Evolutionary conservation across 2,888 invertebrate genomes (phyloP).

Genomic region (Dione juno): DNA sequence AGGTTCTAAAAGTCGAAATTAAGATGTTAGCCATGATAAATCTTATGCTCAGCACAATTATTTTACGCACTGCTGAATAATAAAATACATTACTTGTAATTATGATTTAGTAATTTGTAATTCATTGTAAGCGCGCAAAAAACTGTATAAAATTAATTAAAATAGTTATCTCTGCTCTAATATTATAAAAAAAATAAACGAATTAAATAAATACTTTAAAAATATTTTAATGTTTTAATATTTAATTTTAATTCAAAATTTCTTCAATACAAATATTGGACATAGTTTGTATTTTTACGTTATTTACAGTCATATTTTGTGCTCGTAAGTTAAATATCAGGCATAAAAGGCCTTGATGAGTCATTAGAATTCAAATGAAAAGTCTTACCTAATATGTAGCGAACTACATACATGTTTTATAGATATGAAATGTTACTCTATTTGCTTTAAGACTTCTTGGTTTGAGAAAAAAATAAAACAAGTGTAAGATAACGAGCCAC

Average conservation of each 20-base stretch:
- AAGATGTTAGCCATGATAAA: constrained; percentile 3
- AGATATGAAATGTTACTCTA: not conserved
- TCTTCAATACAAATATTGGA: not conserved
- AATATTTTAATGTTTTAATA: too few species aligned
- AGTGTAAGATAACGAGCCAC: not conserved
- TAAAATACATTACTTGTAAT: not conserved
- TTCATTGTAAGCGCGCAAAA: not conserved
- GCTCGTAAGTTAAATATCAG: not conserved
- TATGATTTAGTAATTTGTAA: constrained; percentile 1
- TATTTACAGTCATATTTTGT: not conserved
- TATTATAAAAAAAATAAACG: too few species aligned
- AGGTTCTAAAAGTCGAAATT: not conserved
- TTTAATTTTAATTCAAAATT: not conserved
- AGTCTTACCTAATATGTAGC: not conserved
- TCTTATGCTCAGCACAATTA: not conserved
- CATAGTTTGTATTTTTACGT: not conserved
- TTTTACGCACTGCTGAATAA: constrained; percentile 5
- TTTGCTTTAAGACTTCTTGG: not conserved
- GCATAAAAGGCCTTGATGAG: not conserved
- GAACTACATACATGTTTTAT: too few species aligned
- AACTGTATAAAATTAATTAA: not conserved
- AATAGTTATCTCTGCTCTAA: not conserved
- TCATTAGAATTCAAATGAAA: not conserved
- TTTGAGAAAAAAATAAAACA: constrained; percentile 3
- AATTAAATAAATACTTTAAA: too few species aligned